phyloP scores from a whole-genome alignment of 2,888 invertebrate species.

The Autographa gamma region DNA sequence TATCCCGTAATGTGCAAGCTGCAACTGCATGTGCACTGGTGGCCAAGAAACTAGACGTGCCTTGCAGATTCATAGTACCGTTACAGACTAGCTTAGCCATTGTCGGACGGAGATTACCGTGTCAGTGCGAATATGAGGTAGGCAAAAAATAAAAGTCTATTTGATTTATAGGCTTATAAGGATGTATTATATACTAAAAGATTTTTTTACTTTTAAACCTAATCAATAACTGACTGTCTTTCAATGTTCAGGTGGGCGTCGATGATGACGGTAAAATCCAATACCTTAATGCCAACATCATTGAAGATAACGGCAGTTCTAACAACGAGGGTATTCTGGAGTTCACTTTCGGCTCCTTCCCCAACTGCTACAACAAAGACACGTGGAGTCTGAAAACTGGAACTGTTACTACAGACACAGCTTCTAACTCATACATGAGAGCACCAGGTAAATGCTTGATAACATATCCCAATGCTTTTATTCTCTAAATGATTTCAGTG shows the following conservation, averaged over 20 bases:
- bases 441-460: conserved; percentile 88
- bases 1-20: conserved; percentile 88
- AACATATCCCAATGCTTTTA: neutral
- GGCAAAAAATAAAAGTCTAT: neutral
- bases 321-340: conserved; percentile 84
- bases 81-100: conserved; percentile 90
- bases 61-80: conserved; percentile 90
- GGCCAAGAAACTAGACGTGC: conserved; percentile 86
- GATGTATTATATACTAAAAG: too few species aligned
- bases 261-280: conserved; percentile 91
- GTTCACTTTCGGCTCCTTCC: conserved; percentile 73
- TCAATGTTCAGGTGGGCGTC: conserved; percentile 85
- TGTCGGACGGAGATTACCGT: conserved; percentile 87
- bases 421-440: conserved; percentile 91
- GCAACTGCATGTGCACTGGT: conserved; percentile 90
- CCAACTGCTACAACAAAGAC: conserved; percentile 88
- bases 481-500: neutral
- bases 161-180: neutral
- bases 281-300: conserved; percentile 86
- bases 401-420: conserved; percentile 90
- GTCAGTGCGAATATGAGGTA: conserved; percentile 89
- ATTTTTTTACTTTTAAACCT: too few species aligned
- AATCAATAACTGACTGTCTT: neutral
- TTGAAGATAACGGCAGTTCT: conserved; percentile 85
- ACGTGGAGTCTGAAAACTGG: conserved; percentile 55